Base-by-base conservation (phyloP, 2,888 invertebrate species). In the Lasioglossum figueresi region DNA sequence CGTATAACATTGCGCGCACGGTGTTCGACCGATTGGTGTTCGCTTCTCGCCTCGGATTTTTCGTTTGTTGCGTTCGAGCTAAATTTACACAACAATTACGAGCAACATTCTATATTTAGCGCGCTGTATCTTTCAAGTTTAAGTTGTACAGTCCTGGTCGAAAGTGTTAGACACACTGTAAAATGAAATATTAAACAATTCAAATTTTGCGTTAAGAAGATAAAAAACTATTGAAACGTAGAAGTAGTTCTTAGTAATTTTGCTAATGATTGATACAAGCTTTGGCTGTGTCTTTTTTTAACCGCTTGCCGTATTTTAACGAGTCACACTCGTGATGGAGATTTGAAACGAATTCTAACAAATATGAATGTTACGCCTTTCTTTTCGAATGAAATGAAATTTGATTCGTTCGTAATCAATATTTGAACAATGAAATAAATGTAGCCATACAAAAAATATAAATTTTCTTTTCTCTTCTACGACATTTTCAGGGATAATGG, bases 1-100 rank as follows among this genome's bases (percentile, higher is more conserved):
- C 48, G 14, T 76, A 59, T 68, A 76, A 76, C 79, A 48, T 56
- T 68, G 68, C 79, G 48, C 68, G 66, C 72, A 31, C 66, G 34
- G 8, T 66, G 66, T 19, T 66, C 31, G 34, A 34, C 66, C 19
- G 66, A 66, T 66, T 19, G 23, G 34, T 19, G 34, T 34, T 6
- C 66, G 66, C 66, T 34, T 66, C 34, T 66, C 34, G 66, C 34
- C 31, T 1, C 66, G 34, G 34, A 59, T 19, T 8, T 66, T 23
- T 34, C 8, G 19, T 31, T 16, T 66, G 19, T 10, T 34, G 34
- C 6, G 66, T 2, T 66, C 66, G 19, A 34, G 31, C 16, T 8
- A 31, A 31, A 34, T 66, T 34, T 66, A 3, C 31, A 19, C 31
- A 34, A 66, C 34, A 34, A 34, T 19, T 31, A 66, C 31, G 23